Evolutionary conservation across 2,888 invertebrate genomes (phyloP), one percentile per base, ranked within the genome.

Genomic region (Platycheirus rosarum): DNA sequence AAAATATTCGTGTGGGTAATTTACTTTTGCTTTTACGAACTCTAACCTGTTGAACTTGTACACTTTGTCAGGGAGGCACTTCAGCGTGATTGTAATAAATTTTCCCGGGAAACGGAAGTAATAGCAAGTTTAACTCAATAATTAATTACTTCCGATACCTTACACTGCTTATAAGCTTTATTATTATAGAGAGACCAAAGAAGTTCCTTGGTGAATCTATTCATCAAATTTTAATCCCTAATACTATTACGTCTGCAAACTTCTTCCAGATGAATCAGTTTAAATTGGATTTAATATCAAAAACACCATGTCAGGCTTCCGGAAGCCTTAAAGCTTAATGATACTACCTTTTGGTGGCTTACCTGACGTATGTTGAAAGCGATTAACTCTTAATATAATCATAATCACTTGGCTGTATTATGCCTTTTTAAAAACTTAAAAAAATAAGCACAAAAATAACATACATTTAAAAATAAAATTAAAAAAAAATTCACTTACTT

Each of bases 91-190:
- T 57, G 55, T 14, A 40, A 40, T 23, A 14, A 2, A 14, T 13
- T 32, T 40, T 40, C 55, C 37, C 23, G 23, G 13, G 14, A 40
- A 57, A 57, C n/a, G 40, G 55, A 57, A 40, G 55, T 57, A 20
- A 23, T 57, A 55, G 6, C 23, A 6, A 23, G 23, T 6, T 23
- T 6, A 23, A 20, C 11, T 32, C 3, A 37, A 37, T 40, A 55
- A 57, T 57, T 57, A 57, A 57, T 57, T 40, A 23, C 23, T 57
- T 57, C 37, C 55, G 55, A 40, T 29, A 16, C 18, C 32, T 14
- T 1, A n/a, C 16, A 32, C 5, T 32, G 4, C 29, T 32, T 23
- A 6, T 23, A 6, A 23, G 23, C 23, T 4, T 23, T 6, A 23
- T 23, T 23, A 7, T 6, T 32, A 32, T 32, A 7, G 29, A 8